These are phyloP conservation scores for Oceanodroma tethys DNA, from an alignment of 2,113 vertebrate species.

Conservation along the genomic window DNA sequence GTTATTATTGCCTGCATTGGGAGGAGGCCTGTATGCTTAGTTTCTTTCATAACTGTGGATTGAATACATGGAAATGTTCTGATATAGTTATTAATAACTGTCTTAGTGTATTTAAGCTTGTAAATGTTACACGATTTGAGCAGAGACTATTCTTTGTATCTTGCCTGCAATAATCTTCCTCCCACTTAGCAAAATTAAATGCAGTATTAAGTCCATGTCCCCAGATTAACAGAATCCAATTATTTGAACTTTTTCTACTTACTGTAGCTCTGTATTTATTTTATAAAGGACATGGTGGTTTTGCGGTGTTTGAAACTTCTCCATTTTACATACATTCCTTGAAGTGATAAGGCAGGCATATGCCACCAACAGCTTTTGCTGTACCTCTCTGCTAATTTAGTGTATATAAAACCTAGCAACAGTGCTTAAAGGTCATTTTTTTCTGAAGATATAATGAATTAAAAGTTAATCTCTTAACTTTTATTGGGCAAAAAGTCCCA, in stretches of 20 bases:
- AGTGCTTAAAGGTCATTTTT: background rate
- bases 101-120: background rate
- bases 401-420: background rate
- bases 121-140: background rate
- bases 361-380: background rate
- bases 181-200: conserved; percentile 58
- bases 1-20: background rate
- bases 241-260: conserved; percentile 29
- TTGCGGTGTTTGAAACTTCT: background rate
- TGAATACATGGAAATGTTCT: background rate
- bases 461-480: background rate
- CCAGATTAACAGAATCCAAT: conserved; percentile 53
- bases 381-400: background rate
- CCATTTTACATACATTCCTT: background rate
- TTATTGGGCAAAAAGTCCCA: rapidly evolving
- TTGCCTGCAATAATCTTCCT: conserved; percentile 40
- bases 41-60: background rate
- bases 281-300: background rate
- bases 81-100: background rate
- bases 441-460: background rate
- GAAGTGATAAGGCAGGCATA: background rate
- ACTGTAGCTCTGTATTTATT: background rate
- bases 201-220: conserved; percentile 21
- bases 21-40: background rate
- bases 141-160: conserved; percentile 23